These are phyloP conservation scores for Atta cephalotes DNA, from an alignment of 1,140 invertebrate genomes.

Conservation along the genomic window DNA sequence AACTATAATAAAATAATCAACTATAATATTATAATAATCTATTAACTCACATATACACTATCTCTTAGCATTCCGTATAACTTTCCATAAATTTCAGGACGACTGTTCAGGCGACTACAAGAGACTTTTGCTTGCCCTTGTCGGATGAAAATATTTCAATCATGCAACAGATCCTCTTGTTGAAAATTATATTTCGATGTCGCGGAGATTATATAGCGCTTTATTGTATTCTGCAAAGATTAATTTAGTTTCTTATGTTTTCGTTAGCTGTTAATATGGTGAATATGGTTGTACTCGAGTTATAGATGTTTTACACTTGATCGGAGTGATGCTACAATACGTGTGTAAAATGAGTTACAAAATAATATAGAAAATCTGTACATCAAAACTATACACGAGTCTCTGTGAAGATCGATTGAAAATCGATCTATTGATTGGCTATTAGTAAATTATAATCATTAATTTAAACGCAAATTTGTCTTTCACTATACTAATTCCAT, in stretches of 20 bases:
- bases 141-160: conserved; percentile 88
- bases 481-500: conserved; percentile 59
- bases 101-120: conserved; percentile 98
- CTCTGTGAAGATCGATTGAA: background rate
- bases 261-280: conserved; percentile 24
- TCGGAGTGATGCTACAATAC: background rate
- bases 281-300: conserved; percentile 42
- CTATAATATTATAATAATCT: conserved; percentile 29
- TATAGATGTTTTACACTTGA: conserved; percentile 21
- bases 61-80: conserved; percentile 69
- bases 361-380: conserved; percentile 4
- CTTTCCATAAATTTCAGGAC: conserved; percentile 89
- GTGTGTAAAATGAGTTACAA: conserved; percentile 28
- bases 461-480: background rate
- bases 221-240: conserved; percentile 49
- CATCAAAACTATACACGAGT: background rate
- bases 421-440: conserved; percentile 14
- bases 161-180: conserved; percentile 65
- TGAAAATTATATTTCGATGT: conserved; percentile 65
- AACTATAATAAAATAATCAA: conserved; percentile 23
- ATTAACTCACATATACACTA: conserved; percentile 8
- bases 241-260: conserved; percentile 42
- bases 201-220: conserved; percentile 42
- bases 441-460: conserved; percentile 21
- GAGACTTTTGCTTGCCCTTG: conserved; percentile 93